A percentile compares a stretch with the other conserved stretches of the same genome.
Conservation (phyloP, 2,113 vertebrate genomes). For the Alectura lathami region DNA sequence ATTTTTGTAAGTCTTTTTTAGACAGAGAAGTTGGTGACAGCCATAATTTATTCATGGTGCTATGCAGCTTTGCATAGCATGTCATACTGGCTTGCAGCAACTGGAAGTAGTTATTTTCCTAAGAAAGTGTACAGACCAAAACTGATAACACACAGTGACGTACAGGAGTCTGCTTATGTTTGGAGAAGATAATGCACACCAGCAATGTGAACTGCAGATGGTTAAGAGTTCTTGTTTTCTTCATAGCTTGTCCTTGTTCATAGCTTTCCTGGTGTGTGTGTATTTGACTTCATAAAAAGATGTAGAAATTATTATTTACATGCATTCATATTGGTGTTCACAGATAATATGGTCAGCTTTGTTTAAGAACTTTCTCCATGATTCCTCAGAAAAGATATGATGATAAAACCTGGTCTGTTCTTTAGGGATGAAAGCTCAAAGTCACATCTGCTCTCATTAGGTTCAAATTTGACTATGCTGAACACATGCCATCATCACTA, state of each 20-base stretch:
- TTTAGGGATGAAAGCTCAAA: background rate
- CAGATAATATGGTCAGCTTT: background rate
- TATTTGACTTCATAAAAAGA: background rate
- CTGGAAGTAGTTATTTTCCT: slow-evolving; percentile 46
- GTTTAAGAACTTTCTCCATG: background rate
- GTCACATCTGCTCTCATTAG: slow-evolving; percentile 46
- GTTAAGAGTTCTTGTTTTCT: slow-evolving; percentile 20
- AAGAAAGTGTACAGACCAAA: slow-evolving; percentile 33
- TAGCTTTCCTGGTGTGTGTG: background rate
- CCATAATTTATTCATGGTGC: slow-evolving; percentile 59
- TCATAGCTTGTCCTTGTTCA: background rate
- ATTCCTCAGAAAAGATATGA: background rate
- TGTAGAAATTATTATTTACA: background rate
- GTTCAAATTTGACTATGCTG: slow-evolving; percentile 58
- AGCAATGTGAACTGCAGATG: background rate
- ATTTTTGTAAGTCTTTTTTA: slow-evolving; percentile 53
- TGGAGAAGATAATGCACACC: slow-evolving; percentile 2
- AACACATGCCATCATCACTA: slow-evolving; percentile 48
- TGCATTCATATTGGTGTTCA: background rate
- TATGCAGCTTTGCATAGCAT: slow-evolving; percentile 33
- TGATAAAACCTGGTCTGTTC: background rate
- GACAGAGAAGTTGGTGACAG: slow-evolving; percentile 36
- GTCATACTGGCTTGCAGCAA: slow-evolving; percentile 7
- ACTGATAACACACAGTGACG: background rate
- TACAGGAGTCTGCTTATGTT: slow-evolving; percentile 27